Base-by-base conservation (phyloP, 64 coral and sea anemone genomes). In the Pocillopora damicornis region DNA sequence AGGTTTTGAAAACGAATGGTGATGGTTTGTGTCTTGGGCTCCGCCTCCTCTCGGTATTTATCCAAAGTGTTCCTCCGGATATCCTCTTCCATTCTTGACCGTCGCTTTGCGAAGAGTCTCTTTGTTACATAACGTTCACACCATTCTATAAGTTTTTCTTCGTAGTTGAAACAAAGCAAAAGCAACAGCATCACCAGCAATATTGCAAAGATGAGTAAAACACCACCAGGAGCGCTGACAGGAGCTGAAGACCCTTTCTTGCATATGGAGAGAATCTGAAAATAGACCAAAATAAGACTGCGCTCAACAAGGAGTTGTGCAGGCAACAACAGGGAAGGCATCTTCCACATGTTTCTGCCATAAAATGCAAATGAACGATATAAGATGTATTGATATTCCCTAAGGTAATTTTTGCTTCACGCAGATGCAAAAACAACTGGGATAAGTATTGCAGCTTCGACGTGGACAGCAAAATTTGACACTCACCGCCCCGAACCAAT, bases 211-310 rank as follows among this genome's bases (percentile, higher is more conserved):
- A 88, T 88, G 10, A 88, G 78, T 37, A 88, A 35, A 62, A 88
- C 26, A 26, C 87, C 87, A 2, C 74, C 87, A 9, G 58, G 58
- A 6, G 87, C 60, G 35, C 87, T 88, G 13, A 59, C 74, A 1
- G 87, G 87, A 30, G 87, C 87, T 77, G 65, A 65, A 65, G 87
- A 20, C 1, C 87, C 87, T 59, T 56, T 42, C 60, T 88, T 78
- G 87, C 87, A 88, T 38, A 60, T n/a, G 8, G 87, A 88, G 25
- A 88, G 16, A 64, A 88, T 18, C 87, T 88, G 75, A 30, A 61
- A 22, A 76, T 7, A 74, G 22, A 75, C 20, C 9, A n/a, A 67
- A 9, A 18, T 22, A 14, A 9, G 5, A 77, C 2, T 17, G 37
- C 14, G 15, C 17, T 12, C 38, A 73, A 30, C 17, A 51, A 51